phyloP scores from a whole-genome alignment of 2,797 vertebrate species.

The Percopsis omiscomaycus region DNA sequence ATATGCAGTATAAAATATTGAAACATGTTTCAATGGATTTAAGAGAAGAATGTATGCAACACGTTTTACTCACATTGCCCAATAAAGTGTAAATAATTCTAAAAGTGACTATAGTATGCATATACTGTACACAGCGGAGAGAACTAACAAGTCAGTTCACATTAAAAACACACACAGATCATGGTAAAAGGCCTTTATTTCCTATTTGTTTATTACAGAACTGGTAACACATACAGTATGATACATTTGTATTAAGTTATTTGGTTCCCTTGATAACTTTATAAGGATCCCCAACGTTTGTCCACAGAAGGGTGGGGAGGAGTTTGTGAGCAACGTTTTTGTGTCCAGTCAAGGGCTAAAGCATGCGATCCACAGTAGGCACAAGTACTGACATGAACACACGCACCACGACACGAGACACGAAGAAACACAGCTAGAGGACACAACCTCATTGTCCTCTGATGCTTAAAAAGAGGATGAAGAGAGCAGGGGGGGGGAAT shows the following conservation, averaged over 20 bases:
- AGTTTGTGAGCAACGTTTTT: slow-evolving; percentile 79
- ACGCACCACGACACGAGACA: slow-evolving; percentile 81
- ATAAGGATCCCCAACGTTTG: slow-evolving; percentile 77
- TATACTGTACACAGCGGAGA: slow-evolving; percentile 21
- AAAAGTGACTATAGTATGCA: slow-evolving; percentile 10
- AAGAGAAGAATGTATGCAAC: slow-evolving; percentile 31
- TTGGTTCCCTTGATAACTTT: slow-evolving; percentile 82
- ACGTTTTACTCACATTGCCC: slow-evolving; percentile 37
- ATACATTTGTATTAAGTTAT: slow-evolving; percentile 83
- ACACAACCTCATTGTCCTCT: slow-evolving; percentile 72
- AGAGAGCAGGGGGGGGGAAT: slow-evolving; percentile 44
- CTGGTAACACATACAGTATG: slow-evolving; percentile 79
- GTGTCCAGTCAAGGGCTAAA: slow-evolving; percentile 82
- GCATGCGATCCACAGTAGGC: slow-evolving; percentile 85
- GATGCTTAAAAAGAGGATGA: slow-evolving; percentile 66
- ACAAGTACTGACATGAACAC: slow-evolving; percentile 84
- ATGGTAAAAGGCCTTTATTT: slow-evolving; percentile 85
- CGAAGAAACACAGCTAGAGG: slow-evolving; percentile 77
- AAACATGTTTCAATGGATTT: slow-evolving; percentile 30
- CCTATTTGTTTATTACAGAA: slow-evolving; percentile 83
- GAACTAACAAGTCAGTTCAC: slow-evolving; percentile 39
- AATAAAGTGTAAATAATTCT: slow-evolving; percentile 50
- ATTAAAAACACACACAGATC: slow-evolving; percentile 32
- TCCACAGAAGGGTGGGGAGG: slow-evolving; percentile 77
- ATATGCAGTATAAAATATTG: slow-evolving; percentile 18